phyloP scores from a whole-genome alignment of 2,113 vertebrate genomes.

The Pleuronectes platessa region DNA sequence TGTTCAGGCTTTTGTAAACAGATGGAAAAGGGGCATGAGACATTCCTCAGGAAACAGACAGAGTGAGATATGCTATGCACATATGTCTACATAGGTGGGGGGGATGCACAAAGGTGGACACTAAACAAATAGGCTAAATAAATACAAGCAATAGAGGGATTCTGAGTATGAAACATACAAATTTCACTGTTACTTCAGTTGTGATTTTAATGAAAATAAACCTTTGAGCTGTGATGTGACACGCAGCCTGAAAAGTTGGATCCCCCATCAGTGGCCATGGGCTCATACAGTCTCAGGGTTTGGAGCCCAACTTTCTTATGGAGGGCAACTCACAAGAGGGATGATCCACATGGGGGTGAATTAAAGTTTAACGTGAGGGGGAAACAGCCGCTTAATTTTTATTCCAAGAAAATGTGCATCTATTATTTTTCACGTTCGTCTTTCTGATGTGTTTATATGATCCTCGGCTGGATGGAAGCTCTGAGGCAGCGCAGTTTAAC shows the following conservation, averaged over 20 bases:
- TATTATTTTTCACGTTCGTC: background rate
- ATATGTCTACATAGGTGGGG: constrained; percentile 32
- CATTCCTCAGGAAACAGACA: constrained; percentile 33
- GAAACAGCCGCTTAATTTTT: background rate
- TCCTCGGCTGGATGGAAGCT: background rate
- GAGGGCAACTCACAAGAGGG: background rate
- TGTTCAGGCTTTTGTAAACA: constrained; percentile 57
- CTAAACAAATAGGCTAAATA: background rate
- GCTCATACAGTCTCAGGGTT: background rate
- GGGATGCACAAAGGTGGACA: constrained; percentile 5
- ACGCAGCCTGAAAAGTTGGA: background rate
- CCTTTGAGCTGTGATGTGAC: background rate
- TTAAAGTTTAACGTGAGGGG: too few relatives aligned
- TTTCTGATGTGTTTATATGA: background rate
- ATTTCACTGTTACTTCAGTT: constrained; percentile 14
- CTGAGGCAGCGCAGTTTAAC: constrained; percentile 11
- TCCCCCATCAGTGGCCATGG: background rate
- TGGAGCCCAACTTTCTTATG: background rate
- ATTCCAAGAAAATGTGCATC: background rate
- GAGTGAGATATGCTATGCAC: constrained; percentile 25
- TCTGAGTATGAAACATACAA: constrained; percentile 16
- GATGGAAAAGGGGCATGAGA: constrained; percentile 49
- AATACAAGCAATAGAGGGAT: background rate
- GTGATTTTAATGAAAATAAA: constrained; percentile 10
- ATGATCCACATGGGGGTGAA: too few relatives aligned